Evolutionary conservation across 1,140 invertebrate genomes (phyloP), one percentile per base, ranked within the genome.

Genomic region (Rhopalosiphum maidis): DNA sequence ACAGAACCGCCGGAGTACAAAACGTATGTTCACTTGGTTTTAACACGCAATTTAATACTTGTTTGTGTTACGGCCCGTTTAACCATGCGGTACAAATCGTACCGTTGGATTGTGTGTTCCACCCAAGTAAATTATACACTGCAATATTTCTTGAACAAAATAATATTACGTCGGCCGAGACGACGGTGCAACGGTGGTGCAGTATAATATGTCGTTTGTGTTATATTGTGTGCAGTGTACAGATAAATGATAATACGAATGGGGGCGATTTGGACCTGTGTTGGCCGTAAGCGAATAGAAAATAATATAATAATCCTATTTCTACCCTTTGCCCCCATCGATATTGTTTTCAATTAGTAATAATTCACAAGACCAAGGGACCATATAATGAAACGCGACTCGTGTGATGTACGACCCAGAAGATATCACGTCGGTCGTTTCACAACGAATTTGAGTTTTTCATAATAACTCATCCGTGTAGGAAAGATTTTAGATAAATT

Each of bases 271-370:
- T 68, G 11, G 37, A 43, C n/a, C 8, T 7, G 25, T 15, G 90
- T 68, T 18, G 9, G 9, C 89, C 37, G 68, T 46, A 83, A 48
- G 41, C 21, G 90, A 77, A 43, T 18, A 25, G 43, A 82, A 43
- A 25, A 88, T 88, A 60, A 90, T 90, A 35, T n/a, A 91, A 77
- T 83, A 37, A 35, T 83, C 30, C 46, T 23, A 22, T 92, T 48
- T 92, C 77, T 91, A 83, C 77, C 91, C 77, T 83, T 83, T 92
- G 77, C 46, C 25, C 90, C 15, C 55, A 68, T 77, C 68, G n/a
- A 92, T 92, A 92, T 92, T 83, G 91, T 92, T 92, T 92, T 92
- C 91, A 92, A 92, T 92, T 92, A 92, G 91, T 83, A 92, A 92
- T 92, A 92, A 92, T 92, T 92, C 91, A 92, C 91, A 8, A 83